Evolutionary conservation across 2,797 vertebrate genomes (phyloP).

Genomic region (Euphonia xanthogaster): DNA sequence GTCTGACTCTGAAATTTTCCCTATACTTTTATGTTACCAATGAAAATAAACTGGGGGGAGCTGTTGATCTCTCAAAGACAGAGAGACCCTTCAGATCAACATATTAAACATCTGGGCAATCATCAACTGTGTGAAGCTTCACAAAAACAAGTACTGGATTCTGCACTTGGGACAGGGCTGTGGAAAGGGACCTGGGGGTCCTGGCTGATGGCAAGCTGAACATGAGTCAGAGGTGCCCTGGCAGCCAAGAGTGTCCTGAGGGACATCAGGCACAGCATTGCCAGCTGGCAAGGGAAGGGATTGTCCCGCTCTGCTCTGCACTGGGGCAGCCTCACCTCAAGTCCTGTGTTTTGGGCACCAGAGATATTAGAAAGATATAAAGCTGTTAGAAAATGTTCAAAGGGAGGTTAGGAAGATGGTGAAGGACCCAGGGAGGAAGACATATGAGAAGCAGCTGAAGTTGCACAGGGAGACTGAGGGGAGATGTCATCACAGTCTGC

Average conservation of each 20-base stretch:
- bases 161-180: neutral
- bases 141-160: neutral
- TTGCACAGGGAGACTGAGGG: neutral
- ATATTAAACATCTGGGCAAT: neutral
- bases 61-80: fast-evolving
- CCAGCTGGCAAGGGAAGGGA: neutral
- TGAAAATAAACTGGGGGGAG: neutral
- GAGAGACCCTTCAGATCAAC: neutral
- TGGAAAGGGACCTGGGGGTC: neutral
- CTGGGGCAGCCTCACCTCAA: fast-evolving
- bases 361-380: neutral
- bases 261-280: neutral
- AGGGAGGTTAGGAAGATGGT: neutral
- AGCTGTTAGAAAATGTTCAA: neutral
- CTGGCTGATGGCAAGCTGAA: neutral
- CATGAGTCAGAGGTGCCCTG: neutral
- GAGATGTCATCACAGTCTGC: neutral
- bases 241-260: fast-evolving
- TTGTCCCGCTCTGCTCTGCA: neutral
- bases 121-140: neutral
- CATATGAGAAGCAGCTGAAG: neutral
- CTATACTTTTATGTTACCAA: neutral
- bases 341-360: neutral
- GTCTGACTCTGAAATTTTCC: neutral
- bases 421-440: neutral